phyloP scores from a whole-genome alignment of 2,113 vertebrate genomes.

The Anhinga rufa region DNA sequence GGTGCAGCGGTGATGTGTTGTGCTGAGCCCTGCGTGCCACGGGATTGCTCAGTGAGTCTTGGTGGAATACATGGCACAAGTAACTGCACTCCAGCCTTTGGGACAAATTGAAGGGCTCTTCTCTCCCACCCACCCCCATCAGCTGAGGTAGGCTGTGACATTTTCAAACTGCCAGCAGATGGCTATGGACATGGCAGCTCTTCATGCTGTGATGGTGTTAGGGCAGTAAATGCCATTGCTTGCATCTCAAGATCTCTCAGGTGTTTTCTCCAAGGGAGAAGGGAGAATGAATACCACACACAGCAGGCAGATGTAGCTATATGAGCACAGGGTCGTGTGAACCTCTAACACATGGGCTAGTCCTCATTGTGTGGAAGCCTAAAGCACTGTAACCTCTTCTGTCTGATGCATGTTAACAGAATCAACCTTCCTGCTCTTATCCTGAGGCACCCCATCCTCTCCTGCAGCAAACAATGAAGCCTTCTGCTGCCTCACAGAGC shows the following conservation, averaged over 20 bases:
- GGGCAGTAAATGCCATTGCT: background rate
- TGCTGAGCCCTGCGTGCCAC: background rate
- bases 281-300: background rate
- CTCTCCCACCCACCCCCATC: no score
- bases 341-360: rapidly evolving
- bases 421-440: background rate
- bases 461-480: background rate
- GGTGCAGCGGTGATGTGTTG: rapidly evolving
- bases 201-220: background rate
- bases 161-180: background rate
- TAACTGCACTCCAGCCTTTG: background rate
- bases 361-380: background rate
- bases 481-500: background rate
- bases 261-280: background rate
- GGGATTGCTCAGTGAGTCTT: background rate
- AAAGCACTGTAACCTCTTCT: background rate
- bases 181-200: background rate
- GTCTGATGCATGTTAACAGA: background rate
- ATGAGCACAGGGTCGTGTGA: background rate
- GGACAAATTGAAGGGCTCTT: background rate
- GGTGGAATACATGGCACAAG: background rate
- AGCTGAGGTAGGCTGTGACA: background rate
- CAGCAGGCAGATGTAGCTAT: background rate
- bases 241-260: background rate
- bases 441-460: background rate